These are phyloP conservation scores for Heliconius erato DNA, from an alignment of 2,888 invertebrate genomes.

Conservation along the genomic window DNA sequence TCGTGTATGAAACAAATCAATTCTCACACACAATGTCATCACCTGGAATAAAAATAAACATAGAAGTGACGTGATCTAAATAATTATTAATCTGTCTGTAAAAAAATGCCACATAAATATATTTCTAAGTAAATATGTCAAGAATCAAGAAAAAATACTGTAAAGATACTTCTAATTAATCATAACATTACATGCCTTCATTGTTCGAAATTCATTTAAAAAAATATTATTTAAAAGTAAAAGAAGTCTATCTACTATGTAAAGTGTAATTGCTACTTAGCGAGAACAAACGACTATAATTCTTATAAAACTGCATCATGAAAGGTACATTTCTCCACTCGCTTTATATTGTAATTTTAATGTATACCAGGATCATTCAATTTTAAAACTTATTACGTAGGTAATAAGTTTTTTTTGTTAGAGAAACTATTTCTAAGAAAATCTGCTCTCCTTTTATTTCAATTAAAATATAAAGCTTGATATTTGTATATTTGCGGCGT, in stretches of 20 bases:
- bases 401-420: not conserved
- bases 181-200: not conserved
- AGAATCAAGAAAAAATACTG: not conserved
- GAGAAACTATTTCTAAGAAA: not conserved
- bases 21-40: no score
- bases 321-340: not conserved
- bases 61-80: not conserved
- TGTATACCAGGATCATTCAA: not conserved
- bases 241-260: not conserved
- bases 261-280: slow-evolving; percentile 9
- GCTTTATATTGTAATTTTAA: not conserved
- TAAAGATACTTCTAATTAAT: not conserved
- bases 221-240: not conserved
- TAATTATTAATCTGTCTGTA: not conserved
- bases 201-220: not conserved
- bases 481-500: not conserved
- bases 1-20: no score
- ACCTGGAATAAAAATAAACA: no score
- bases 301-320: slow-evolving; percentile 5
- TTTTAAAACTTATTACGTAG: not conserved
- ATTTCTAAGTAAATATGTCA: not conserved
- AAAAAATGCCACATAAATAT: not conserved
- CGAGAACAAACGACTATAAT: slow-evolving; percentile 1
- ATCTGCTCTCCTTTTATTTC: slow-evolving; percentile 3
- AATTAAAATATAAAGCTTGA: slow-evolving; percentile 7